Conservation (phyloP, 2,888 invertebrate species). For the Brachypalpus laphriformis region DNA sequence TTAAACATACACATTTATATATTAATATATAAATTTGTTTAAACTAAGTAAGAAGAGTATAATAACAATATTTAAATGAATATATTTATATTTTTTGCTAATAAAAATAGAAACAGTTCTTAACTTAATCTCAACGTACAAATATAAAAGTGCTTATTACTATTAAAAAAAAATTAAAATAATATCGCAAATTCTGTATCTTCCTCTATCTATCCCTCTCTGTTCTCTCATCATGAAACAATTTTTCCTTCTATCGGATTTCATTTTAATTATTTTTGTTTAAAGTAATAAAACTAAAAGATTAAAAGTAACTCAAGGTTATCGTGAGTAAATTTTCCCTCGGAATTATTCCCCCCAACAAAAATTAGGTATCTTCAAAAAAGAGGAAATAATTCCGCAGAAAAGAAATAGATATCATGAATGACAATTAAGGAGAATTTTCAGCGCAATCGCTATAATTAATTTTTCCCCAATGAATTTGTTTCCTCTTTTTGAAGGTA, state of each 20-base stretch:
- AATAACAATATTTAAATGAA: slow-evolving; percentile 13
- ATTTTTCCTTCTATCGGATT: not conserved
- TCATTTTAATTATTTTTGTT: not conserved
- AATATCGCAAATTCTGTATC: not conserved
- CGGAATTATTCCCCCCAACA: too few species aligned
- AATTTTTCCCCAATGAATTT: too few species aligned
- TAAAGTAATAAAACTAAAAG: too few species aligned
- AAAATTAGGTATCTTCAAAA: too few species aligned
- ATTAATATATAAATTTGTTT: slow-evolving; percentile 76
- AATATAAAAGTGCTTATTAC: slow-evolving; percentile 49
- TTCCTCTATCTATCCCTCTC: not conserved
- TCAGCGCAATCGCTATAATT: too few species aligned
- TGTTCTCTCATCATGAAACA: not conserved
- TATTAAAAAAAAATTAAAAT: slow-evolving; percentile 18
- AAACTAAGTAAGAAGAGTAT: slow-evolving; percentile 52
- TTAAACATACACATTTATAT: slow-evolving; percentile 61
- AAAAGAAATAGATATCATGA: too few species aligned
- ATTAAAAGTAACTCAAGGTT: too few species aligned
- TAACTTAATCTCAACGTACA: slow-evolving; percentile 67
- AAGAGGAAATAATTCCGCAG: too few species aligned
- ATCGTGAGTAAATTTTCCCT: too few species aligned
- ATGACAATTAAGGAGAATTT: too few species aligned
- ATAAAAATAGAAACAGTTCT: slow-evolving; percentile 66
- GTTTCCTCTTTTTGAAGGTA: too few species aligned
- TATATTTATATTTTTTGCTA: slow-evolving; percentile 69